Conservation (phyloP, 1,140 invertebrate species). For the Colletes gigas region DNA sequence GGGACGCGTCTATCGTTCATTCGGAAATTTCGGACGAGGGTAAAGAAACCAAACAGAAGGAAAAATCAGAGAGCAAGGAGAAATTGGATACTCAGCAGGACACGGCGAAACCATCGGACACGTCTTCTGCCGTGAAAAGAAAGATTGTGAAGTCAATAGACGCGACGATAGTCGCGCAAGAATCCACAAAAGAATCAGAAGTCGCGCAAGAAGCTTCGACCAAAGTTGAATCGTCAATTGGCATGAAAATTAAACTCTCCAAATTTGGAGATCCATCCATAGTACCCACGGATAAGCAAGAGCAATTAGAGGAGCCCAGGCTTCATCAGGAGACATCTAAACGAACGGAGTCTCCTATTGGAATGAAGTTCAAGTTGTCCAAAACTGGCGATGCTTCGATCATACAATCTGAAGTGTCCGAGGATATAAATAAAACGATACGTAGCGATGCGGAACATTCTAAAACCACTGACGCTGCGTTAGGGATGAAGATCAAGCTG, state of each 20-base stretch:
- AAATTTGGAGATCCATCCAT: constrained; percentile 54
- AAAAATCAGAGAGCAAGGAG: constrained; percentile 57
- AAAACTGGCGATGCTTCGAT: constrained; percentile 76
- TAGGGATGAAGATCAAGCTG: constrained; percentile 75
- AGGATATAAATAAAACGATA: constrained; percentile 46
- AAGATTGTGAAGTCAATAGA: constrained; percentile 42
- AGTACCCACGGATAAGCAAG: constrained; percentile 49
- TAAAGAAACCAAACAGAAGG: constrained; percentile 59
- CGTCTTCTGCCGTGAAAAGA: constrained; percentile 38
- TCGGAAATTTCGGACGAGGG: constrained; percentile 57
- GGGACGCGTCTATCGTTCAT: constrained; percentile 68
- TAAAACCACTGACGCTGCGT: constrained; percentile 58
- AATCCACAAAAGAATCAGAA: constrained; percentile 30
- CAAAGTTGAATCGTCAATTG: constrained; percentile 33
- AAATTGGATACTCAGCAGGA: constrained; percentile 40
- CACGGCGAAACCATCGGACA: constrained; percentile 4
- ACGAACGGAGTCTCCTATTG: constrained; percentile 72
- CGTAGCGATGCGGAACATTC: constrained; percentile 40
- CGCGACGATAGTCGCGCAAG: background rate
- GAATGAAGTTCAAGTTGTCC: constrained; percentile 77
- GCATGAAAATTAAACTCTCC: constrained; percentile 60
- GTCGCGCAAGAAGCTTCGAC: constrained; percentile 6
- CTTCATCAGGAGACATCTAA: constrained; percentile 59
- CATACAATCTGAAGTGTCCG: constrained; percentile 58
- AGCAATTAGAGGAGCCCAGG: constrained; percentile 45